Evolutionary conservation across 2,888 invertebrate genomes (phyloP).

Genomic region (Myathropa florea): DNA sequence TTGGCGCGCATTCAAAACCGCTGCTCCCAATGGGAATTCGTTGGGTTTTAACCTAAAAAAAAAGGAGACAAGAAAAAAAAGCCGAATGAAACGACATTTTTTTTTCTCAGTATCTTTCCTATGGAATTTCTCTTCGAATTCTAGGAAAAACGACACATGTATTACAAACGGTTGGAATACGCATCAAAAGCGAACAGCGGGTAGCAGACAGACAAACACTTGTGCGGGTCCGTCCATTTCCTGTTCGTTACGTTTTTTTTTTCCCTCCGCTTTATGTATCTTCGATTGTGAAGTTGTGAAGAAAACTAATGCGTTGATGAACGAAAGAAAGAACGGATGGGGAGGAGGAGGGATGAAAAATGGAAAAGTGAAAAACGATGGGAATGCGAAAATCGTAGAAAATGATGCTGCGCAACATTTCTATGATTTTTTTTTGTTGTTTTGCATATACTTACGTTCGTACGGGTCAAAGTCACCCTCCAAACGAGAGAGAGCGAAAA

Average conservation of each 20-base stretch:
- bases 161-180: constrained; percentile 3
- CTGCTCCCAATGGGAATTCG: not conserved
- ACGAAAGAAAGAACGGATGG: no score
- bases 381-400: not conserved
- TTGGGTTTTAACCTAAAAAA: constrained; percentile 2
- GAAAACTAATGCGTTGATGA: constrained; percentile 37
- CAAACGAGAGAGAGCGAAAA: not conserved
- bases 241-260: constrained; percentile 45
- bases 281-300: not conserved
- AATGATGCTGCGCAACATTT: constrained; percentile 59
- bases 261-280: not conserved
- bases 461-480: constrained; percentile 61
- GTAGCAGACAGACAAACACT: constrained; percentile 58
- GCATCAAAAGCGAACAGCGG: constrained; percentile 4
- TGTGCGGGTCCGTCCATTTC: constrained; percentile 62
- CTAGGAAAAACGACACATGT: constrained; percentile 55
- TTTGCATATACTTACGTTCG: constrained; percentile 8
- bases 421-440: constrained; percentile 18
- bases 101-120: constrained; percentile 31
- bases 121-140: constrained; percentile 59
- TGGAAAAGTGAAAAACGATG: not conserved
- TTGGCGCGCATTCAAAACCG: constrained; percentile 54
- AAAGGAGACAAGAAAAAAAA: not conserved
- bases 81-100: constrained; percentile 39
- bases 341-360: not conserved